Percentiles rank a stretch among this genome's conserved stretches.
Conservation (phyloP, 2,888 invertebrate genomes). For the Lamproptera curius region DNA sequence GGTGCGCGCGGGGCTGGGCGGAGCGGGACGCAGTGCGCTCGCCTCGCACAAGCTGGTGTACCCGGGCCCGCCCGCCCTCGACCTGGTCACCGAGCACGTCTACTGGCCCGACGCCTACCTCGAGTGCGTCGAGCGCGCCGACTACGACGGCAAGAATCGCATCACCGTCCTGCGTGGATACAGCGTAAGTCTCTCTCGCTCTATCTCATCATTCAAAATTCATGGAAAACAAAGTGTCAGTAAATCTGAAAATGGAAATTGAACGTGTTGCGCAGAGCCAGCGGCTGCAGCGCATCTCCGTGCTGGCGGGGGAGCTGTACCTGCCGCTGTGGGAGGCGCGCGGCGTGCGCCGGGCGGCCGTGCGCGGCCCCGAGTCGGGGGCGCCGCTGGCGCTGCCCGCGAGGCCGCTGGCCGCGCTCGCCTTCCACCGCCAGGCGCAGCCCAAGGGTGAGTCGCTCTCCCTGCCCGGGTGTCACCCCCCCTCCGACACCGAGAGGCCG, state of each 20-base stretch:
- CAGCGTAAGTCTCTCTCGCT: constrained; percentile 45
- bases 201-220: no score
- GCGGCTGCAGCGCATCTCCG: constrained; percentile 83
- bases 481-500: no score
- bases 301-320: constrained; percentile 86
- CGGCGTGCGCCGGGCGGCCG: constrained; percentile 60
- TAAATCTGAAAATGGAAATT: no score
- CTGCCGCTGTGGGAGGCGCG: constrained; percentile 85
- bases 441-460: constrained; percentile 67
- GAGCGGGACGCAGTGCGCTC: constrained; percentile 78
- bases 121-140: constrained; percentile 86
- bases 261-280: constrained; percentile 64
- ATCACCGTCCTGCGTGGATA: constrained; percentile 77
- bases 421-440: constrained; percentile 88
- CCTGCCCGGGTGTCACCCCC: no score
- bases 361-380: constrained; percentile 33
- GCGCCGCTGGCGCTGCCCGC: constrained; percentile 27
- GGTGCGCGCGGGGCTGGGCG: constrained; percentile 82
- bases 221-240: no score
- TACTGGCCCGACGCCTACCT: constrained; percentile 91
- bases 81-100: constrained; percentile 82
- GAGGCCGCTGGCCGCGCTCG: constrained; percentile 81
- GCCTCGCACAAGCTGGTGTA: constrained; percentile 85
- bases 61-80: constrained; percentile 85
- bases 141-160: constrained; percentile 85